Percentiles rank a stretch among this genome's conserved stretches.
These are phyloP conservation scores for Thamnaconus septentrionalis DNA, from an alignment of 2,113 vertebrate species.

Conservation along the genomic window DNA sequence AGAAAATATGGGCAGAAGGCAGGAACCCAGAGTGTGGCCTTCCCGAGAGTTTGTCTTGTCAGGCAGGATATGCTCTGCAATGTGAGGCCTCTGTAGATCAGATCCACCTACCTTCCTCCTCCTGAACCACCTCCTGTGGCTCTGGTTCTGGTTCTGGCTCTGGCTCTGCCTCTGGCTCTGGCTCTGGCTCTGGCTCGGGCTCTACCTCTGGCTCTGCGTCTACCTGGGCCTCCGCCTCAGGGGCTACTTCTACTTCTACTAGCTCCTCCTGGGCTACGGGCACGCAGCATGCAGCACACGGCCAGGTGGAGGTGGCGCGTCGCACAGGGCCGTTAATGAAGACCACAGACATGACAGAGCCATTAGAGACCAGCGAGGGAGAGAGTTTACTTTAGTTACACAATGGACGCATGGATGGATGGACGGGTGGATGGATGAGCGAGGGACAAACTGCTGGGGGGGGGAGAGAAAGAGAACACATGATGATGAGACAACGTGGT, in stretches of 20 bases:
- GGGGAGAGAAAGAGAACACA: conserved; percentile 58
- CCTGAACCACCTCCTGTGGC: conserved; percentile 58
- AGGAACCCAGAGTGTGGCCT: neutral
- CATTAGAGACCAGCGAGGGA: conserved; percentile 62
- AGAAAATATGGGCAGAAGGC: neutral
- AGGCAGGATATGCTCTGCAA: conserved; percentile 4
- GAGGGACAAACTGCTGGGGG: conserved; percentile 55
- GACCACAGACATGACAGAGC: conserved; percentile 69
- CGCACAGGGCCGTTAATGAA: conserved; percentile 61
- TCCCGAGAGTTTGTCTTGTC: neutral
- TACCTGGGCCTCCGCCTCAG: conserved; percentile 75
- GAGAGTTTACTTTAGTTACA: conserved; percentile 56
- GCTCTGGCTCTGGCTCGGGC: conserved; percentile 63
- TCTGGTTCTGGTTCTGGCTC: conserved; percentile 45
- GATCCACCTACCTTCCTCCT: conserved; percentile 84
- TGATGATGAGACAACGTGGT: conserved; percentile 45
- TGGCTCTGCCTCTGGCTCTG: conserved; percentile 60
- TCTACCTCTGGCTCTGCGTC: conserved; percentile 71
- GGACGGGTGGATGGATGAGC: conserved; percentile 48
- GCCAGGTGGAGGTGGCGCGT: conserved; percentile 57
- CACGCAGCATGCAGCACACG: conserved; percentile 74
- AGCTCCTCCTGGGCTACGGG: conserved; percentile 76
- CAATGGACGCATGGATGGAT: conserved; percentile 53
- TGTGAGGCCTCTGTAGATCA: conserved; percentile 36
- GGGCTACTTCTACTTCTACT: conserved; percentile 82